Evolutionary conservation across 1,140 invertebrate genomes (phyloP).

Genomic region (Oncopeltus fasciatus): DNA sequence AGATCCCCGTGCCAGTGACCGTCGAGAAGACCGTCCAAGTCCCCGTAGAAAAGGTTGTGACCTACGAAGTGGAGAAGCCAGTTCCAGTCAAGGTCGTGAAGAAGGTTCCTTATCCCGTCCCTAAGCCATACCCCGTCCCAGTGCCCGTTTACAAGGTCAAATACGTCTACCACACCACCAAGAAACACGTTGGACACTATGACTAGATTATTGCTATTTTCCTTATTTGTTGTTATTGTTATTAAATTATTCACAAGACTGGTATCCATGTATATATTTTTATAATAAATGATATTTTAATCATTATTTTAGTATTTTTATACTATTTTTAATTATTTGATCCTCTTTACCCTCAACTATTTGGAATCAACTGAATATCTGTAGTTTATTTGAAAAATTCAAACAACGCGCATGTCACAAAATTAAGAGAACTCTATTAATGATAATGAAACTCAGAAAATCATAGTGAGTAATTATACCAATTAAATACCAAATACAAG

Average conservation of each 20-base stretch:
- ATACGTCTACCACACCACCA: conserved; percentile 23
- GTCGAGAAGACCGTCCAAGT: conserved; percentile 22
- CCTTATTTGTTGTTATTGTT: neutral
- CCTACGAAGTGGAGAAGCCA: conserved; percentile 24
- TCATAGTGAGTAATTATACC: too few species aligned
- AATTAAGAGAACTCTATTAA: too few species aligned
- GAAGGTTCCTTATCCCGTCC: conserved; percentile 23
- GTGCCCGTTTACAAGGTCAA: conserved; percentile 25
- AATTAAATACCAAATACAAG: too few species aligned
- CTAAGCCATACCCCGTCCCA: conserved; percentile 23
- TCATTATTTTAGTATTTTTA: neutral
- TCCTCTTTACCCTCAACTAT: neutral
- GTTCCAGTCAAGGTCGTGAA: conserved; percentile 24
- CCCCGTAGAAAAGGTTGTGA: conserved; percentile 24
- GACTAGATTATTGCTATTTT: neutral
- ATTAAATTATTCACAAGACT: conserved; percentile 3
- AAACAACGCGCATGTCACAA: too few species aligned
- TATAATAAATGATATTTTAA: neutral
- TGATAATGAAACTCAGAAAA: too few species aligned
- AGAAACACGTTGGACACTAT: neutral
- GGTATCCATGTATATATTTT: neutral
- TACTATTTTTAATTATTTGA: neutral
- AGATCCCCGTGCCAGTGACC: conserved; percentile 20
- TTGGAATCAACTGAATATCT: neutral
- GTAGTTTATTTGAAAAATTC: too few species aligned